Percentiles rank a stretch among this genome's conserved stretches.
These are phyloP conservation scores for Leucoma salicis DNA, from an alignment of 2,888 invertebrate genomes.

Conservation along the genomic window DNA sequence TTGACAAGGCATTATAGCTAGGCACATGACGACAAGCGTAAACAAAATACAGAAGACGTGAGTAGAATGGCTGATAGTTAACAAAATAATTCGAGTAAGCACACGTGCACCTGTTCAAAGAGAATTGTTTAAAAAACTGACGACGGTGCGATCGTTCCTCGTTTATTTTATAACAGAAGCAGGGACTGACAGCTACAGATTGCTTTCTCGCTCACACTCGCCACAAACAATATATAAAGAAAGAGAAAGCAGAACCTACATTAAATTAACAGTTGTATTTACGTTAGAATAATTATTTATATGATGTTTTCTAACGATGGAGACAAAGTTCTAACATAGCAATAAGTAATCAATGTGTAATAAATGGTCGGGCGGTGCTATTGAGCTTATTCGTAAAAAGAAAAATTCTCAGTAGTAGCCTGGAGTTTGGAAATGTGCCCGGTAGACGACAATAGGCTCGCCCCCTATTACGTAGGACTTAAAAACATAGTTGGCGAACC, in stretches of 20 bases:
- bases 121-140: conserved; percentile 53
- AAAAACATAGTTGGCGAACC: too few relatives aligned
- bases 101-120: conserved; percentile 75
- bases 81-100: conserved; percentile 64
- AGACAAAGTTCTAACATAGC: too few relatives aligned
- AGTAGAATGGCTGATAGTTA: conserved; percentile 49
- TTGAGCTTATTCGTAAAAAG: too few relatives aligned
- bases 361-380: too few relatives aligned
- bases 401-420: too few relatives aligned
- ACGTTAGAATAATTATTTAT: too few relatives aligned
- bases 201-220: conserved; percentile 14
- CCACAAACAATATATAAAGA: conserved; percentile 2
- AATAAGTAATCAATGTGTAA: too few relatives aligned
- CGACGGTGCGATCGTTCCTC: conserved; percentile 30
- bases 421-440: too few relatives aligned
- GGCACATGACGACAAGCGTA: conserved; percentile 27
- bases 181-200: conserved; percentile 11
- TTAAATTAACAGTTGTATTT: too few relatives aligned
- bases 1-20: conserved; percentile 9
- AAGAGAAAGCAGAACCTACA: conserved; percentile 17
- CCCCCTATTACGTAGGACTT: too few relatives aligned
- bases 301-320: too few relatives aligned
- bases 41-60: conserved; percentile 45
- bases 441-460: too few relatives aligned
- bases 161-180: conserved; percentile 33